Conservation (phyloP, 92 coral and sea anemone species). For the Phenganax stokvisi region DNA sequence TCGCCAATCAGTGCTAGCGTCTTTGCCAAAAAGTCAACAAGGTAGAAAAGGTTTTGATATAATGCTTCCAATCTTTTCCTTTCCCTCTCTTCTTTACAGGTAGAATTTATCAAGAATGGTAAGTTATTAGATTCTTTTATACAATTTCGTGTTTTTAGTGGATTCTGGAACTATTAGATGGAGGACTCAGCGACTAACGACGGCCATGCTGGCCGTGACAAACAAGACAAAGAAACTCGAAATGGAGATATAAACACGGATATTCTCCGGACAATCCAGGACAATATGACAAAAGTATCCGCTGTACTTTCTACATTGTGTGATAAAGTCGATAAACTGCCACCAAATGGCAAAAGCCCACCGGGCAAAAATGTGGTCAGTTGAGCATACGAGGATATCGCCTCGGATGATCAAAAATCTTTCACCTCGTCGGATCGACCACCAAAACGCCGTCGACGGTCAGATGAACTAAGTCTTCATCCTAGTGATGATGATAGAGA, state of each 20-base stretch:
- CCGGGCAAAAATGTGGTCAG: not conserved
- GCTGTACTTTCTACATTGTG: not conserved
- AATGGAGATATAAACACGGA: not conserved
- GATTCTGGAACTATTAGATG: not conserved
- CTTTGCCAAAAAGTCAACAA: not conserved
- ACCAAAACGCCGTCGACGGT: not conserved
- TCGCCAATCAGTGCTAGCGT: not conserved
- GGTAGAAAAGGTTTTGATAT: not conserved
- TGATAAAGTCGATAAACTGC: not conserved
- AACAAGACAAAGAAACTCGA: no score
- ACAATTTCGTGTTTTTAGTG: not conserved
- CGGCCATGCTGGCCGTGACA: not conserved
- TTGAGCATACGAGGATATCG: not conserved
- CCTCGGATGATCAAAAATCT: not conserved
- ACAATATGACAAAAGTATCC: not conserved
- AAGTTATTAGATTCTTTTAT: not conserved
- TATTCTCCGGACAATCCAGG: not conserved
- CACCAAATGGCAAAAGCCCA: not conserved
- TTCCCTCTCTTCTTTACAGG: not conserved
- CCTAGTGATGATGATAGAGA: conserved; percentile 11
- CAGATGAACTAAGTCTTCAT: not conserved
- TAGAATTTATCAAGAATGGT: not conserved
- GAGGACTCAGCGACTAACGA: not conserved
- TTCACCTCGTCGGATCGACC: not conserved
- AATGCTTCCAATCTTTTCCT: not conserved